Conservation (phyloP, 2,113 vertebrate species). For the Tupaia tana region DNA sequence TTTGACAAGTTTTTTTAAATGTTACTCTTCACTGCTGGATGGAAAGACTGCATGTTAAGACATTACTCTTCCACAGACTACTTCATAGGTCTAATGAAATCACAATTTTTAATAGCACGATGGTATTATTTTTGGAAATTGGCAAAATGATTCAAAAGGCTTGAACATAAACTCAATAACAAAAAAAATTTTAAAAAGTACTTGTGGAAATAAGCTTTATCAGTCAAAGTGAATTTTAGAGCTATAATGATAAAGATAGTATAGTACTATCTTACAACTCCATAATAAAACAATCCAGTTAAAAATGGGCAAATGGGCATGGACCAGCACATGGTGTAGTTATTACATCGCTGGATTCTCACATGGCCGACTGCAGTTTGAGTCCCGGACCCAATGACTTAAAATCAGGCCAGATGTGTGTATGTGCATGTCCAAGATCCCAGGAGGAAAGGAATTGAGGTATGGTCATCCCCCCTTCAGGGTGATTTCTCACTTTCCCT, state of each 20-base stretch:
- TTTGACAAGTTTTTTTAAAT: too few relatives aligned
- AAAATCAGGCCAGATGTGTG: too few relatives aligned
- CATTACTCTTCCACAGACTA: not conserved
- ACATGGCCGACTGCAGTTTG: too few relatives aligned
- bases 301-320: not conserved
- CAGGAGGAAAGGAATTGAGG: too few relatives aligned
- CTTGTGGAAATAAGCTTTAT: not conserved
- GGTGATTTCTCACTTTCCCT: too few relatives aligned
- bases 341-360: too few relatives aligned
- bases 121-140: not conserved
- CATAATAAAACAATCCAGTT: not conserved
- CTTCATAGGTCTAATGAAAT: conserved; percentile 25
- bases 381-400: too few relatives aligned
- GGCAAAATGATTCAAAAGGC: not conserved
- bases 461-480: too few relatives aligned
- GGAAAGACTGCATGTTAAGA: not conserved
- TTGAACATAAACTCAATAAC: conserved; percentile 19
- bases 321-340: too few relatives aligned
- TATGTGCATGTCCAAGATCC: too few relatives aligned
- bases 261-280: not conserved
- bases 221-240: conserved; percentile 11
- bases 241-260: not conserved
- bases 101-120: not conserved
- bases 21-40: not conserved
- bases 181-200: not conserved